Evolutionary conservation across 1,140 invertebrate genomes (phyloP), one percentile per base, ranked within the genome.

Genomic region (Procambarus virginalis): DNA sequence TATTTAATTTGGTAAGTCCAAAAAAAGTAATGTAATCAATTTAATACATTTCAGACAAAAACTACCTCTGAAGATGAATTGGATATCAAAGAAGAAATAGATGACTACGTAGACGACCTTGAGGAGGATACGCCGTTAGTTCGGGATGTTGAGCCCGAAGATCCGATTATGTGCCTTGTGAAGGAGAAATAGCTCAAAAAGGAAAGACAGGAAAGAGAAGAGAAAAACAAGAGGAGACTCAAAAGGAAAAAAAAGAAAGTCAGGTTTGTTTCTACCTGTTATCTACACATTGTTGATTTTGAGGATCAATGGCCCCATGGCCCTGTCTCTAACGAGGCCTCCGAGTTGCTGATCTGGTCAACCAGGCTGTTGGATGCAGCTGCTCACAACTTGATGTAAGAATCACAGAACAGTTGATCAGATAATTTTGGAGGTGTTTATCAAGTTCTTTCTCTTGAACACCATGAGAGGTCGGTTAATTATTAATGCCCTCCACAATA

Each of bases 41-140:
- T 55, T 55, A 55, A 55, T 55, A 1, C 51, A 55, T 55, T 55
- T 55, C 58, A 83, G 58, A 48, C 55, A 9, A 84, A 70, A 49
- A 46, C 48, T 9, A 58, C 51, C 5, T 89, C 88, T 68, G 88
- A 89, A 2, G 88, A 89, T 68, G 88, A 89, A 45, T 8, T 64
- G 2, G 80, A 89, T 5, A 2, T 70, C 17, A 87, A 84, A 58
- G 80, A 88, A 48, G 86, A 91, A 68, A 20, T 88, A 14, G 80
- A 88, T 77, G 86, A 88, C 49, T 82, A 83, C 14, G 46, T 84
- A n/a, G 89, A 90, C 60, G 83, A 90, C 6, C 83, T 81, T 51
- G 83, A 76, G 34, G 89, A 84, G 20, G 89, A 90, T 2, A 17
- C 45, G 6, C 64, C 89, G 34, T 34, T 76, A 0, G 34, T 73